Conservation (phyloP, 2,888 invertebrate genomes). For the Aphrophora alni region DNA sequence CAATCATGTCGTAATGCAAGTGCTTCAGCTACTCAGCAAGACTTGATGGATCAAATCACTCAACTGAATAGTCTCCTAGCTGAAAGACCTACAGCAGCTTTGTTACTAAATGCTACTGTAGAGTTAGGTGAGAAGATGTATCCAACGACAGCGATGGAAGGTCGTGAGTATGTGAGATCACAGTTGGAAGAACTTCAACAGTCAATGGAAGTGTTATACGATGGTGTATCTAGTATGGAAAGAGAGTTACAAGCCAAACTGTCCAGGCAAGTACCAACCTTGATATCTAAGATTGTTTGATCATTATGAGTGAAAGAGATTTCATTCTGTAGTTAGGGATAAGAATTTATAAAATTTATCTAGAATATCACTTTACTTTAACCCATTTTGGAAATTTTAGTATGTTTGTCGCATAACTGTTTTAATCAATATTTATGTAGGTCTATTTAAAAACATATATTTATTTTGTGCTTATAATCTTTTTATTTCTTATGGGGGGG, state of each 20-base stretch:
- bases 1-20: conserved; percentile 66
- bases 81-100: conserved; percentile 76
- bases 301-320: neutral
- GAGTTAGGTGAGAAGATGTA: conserved; percentile 90
- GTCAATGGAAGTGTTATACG: conserved; percentile 80
- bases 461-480: too few species aligned
- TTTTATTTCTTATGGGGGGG: too few species aligned
- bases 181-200: conserved; percentile 86
- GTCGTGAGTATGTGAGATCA: conserved; percentile 81
- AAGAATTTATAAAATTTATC: too few species aligned
- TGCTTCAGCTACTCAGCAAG: conserved; percentile 51
- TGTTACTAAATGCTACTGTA: conserved; percentile 80
- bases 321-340: neutral
- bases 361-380: too few species aligned
- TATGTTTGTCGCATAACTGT: too few species aligned
- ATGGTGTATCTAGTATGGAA: conserved; percentile 77
- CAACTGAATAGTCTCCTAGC: conserved; percentile 74
- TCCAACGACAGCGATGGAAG: conserved; percentile 84
- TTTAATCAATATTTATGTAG: too few species aligned
- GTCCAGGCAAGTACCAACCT: conserved; percentile 62
- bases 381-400: too few species aligned
- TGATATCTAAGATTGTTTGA: too few species aligned
- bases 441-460: too few species aligned
- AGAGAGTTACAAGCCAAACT: conserved; percentile 84
- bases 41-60: conserved; percentile 72